Base-by-base conservation (phyloP, 2,113 vertebrate species). In the Pomatostomus ruficeps region DNA sequence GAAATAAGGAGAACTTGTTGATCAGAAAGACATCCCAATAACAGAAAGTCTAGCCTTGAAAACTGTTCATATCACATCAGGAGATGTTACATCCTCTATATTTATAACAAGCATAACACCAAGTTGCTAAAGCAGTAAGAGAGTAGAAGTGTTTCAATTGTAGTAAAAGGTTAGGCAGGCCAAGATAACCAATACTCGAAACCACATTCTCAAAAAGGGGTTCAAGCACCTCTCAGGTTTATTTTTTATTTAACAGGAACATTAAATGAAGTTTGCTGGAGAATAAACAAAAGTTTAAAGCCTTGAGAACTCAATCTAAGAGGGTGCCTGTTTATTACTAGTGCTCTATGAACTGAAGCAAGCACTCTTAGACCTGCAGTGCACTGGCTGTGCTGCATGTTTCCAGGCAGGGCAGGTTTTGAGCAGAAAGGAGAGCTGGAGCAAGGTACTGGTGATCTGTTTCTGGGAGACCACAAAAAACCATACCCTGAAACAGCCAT, bases 301-400 rank as follows among this genome's bases (percentile, higher is more conserved):
- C 61, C 38, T 88, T 82, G 12, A 80, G 49, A 85, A 80, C 7
- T 51, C 81, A 83, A n/a, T n/a, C n/a, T n/a, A n/a, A 63, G 22
- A 77, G 43, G 31, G 38, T 85, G 23, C 2, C 42, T 84, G 14
- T 52, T 66, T 73, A 23, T n/a, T 54, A 40, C 19, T 12, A 49
- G 59, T 43, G 33, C 20, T 76, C 72, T 70, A n/a, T 59, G 33
- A 79, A 59, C 28, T 18, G 42, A 70, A 93, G 26, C 14, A 49
- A 70, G 19, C 6, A 10, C 12, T 68, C 20, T 55, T 21, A 61
- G 31, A 59, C 29, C 48, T 77, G 33, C 45, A 73, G 49, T 13
- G 42, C 16, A 11, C 59, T 14, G 29, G 35, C 9, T 0, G 0
- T 46, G 66, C 20, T 28, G 18, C 11, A 31, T 0, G 0, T 65